Percentiles rank a stretch among this genome's conserved stretches.
Evolutionary conservation across 2,113 vertebrate species (phyloP).

Genomic region (Catharus bicknelli): DNA sequence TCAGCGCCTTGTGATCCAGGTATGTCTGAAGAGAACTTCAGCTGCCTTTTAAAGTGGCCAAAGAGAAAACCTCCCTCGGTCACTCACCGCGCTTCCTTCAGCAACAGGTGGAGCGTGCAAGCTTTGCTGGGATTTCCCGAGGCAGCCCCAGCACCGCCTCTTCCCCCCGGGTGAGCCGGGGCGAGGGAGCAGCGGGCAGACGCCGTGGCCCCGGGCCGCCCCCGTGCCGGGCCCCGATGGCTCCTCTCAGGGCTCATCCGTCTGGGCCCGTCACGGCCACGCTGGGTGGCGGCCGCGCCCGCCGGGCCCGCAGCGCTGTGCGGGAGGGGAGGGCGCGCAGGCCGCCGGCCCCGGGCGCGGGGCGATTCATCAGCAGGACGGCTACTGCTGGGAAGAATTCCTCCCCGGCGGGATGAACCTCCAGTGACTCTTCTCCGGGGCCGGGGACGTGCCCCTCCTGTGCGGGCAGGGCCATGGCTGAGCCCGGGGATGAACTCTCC

Average conservation of each 20-base stretch:
- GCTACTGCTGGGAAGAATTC: slow-evolving; percentile 63
- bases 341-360: slow-evolving; percentile 2
- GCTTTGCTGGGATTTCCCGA: background rate
- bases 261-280: background rate
- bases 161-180: background rate
- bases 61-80: background rate
- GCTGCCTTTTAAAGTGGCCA: background rate
- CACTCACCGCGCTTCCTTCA: accelerated
- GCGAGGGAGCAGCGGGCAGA: accelerated
- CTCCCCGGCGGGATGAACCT: slow-evolving; percentile 66
- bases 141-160: background rate
- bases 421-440: slow-evolving; percentile 64
- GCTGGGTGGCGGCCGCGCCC: background rate
- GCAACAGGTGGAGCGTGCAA: background rate
- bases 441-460: slow-evolving; percentile 19
- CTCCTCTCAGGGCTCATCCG: accelerated
- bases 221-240: accelerated
- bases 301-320: background rate
- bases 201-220: accelerated
- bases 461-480: slow-evolving; percentile 50
- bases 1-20: accelerated
- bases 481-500: slow-evolving; percentile 76
- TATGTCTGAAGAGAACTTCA: background rate
- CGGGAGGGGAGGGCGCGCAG: background rate
- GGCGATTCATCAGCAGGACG: slow-evolving; percentile 72